These are phyloP conservation scores for Tinamus major DNA, from an alignment of 2,797 vertebrate species.

Conservation along the genomic window DNA sequence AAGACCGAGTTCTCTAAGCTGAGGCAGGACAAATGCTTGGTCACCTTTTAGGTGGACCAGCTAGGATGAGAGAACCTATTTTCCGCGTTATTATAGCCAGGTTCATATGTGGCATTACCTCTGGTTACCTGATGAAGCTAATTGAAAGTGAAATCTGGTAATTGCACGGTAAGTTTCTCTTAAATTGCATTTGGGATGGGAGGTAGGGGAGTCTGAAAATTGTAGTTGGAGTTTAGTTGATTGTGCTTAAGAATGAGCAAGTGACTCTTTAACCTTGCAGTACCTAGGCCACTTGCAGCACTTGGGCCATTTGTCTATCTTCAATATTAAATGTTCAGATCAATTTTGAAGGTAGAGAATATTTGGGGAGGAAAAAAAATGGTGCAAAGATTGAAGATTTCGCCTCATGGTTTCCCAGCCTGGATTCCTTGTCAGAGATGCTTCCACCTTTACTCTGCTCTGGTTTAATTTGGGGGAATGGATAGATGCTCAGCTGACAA, in stretches of 20 bases:
- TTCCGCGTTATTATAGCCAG: not conserved
- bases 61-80: not conserved
- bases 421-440: not conserved
- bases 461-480: not conserved
- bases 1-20: not conserved
- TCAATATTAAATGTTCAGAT: not conserved
- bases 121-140: not conserved
- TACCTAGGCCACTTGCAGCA: not conserved
- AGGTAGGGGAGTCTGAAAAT: not conserved
- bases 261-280: not conserved
- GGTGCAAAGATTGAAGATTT: not conserved
- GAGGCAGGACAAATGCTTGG: not conserved
- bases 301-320: not conserved
- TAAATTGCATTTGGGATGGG: not conserved
- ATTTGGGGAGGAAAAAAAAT: not conserved
- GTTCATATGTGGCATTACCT: not conserved
- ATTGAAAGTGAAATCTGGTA: not conserved
- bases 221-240: not conserved
- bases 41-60: not conserved
- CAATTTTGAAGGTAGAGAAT: constrained; percentile 20
- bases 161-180: not conserved
- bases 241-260: not conserved
- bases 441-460: not conserved
- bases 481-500: not conserved
- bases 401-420: not conserved